phyloP scores from a whole-genome alignment of 2,888 invertebrate genomes.

The Lordiphosa andalusiaca region DNA sequence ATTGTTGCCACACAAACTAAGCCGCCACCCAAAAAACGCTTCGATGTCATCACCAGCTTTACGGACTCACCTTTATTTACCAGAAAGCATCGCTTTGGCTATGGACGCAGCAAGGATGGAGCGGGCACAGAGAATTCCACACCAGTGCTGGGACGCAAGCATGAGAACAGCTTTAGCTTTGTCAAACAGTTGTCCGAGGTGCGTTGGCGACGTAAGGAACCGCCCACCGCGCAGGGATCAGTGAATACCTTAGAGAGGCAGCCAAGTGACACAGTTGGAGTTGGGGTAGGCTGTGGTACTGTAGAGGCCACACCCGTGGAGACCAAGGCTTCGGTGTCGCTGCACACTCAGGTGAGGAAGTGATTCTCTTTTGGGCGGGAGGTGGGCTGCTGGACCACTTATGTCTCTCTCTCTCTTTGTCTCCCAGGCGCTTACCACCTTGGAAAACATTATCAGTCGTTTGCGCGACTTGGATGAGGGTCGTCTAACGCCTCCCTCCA shows the following conservation, averaged over 20 bases:
- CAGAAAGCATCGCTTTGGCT: conserved; percentile 80
- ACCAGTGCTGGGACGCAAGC: conserved; percentile 76
- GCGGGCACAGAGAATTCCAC: conserved; percentile 73
- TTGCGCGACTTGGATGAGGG: conserved; percentile 82
- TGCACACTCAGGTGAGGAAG: conserved; percentile 79
- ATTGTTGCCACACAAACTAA: conserved; percentile 28
- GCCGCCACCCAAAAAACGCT: conserved; percentile 74
- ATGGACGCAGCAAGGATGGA: conserved; percentile 70
- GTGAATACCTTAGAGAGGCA: conserved; percentile 52
- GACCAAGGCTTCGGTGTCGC: conserved; percentile 79
- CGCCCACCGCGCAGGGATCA: conserved; percentile 51
- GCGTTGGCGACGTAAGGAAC: conserved; percentile 78
- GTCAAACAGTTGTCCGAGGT: conserved; percentile 80
- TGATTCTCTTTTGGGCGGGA: not conserved
- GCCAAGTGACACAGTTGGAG: conserved; percentile 34
- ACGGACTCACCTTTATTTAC: conserved; percentile 80
- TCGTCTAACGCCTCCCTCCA: conserved; percentile 81
- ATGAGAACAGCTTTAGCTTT: conserved; percentile 79
- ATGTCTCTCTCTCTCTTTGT: too few species aligned
- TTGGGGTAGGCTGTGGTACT: conserved; percentile 51
- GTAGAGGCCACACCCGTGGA: conserved; percentile 79
- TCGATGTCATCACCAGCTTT: conserved; percentile 80
- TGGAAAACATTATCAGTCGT: conserved; percentile 83
- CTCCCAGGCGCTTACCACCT: conserved; percentile 81
- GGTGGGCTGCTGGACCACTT: too few species aligned